Base-by-base conservation (phyloP, 2,888 invertebrate species). In the Prostheceraeus crozeri region DNA sequence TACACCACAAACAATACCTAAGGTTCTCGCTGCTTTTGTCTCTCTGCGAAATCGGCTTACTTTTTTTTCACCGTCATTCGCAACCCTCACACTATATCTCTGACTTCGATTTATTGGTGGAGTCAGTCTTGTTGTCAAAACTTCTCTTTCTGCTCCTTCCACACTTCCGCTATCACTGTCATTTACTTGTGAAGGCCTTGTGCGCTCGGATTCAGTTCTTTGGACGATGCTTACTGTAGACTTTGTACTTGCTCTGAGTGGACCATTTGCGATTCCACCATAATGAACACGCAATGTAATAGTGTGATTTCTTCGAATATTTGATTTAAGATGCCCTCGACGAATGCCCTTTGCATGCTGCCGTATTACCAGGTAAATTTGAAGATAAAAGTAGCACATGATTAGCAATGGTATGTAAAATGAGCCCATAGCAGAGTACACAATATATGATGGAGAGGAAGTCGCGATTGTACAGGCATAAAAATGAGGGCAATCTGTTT, bases 1-100 rank as follows among this genome's bases (percentile, higher is more conserved):
- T 46, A 90, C 87, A 1, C 94, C 94, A 2, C 96, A 93, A 65
- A 96, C 94, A 65, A 96, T 91, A 62, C 89, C 93, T 56, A 94
- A 80, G 0, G 93, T 93, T 77, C 93, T 93, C 1, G 93, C 91
- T 0, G 93, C 93, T 78, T 93, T 93, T 0, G 91, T 91, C 76
- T 94, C 93, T 85, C 89, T 23, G 25, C 21, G 35, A n/a, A 14
- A 33, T 55, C 25, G 16, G 25, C 36, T 55, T 3, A 21, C 23
- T 36, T 55, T 55, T 3, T 3, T 46, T 46, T 46, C 25, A 46
- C 25, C 48, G n/a, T 28, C 10, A n/a, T 46, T 46, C n/a, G n/a
- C n/a, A n/a, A n/a, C n/a, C n/a, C n/a, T 40, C 8, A 10, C 19
- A 40, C 6, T 14, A 6, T 14, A 40, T 6, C 21, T 40, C 8